A percentile compares a stretch with the other conserved stretches of the same genome.
phyloP scores from a whole-genome alignment of 1,140 invertebrate genomes.

The Saxidomus purpurata region DNA sequence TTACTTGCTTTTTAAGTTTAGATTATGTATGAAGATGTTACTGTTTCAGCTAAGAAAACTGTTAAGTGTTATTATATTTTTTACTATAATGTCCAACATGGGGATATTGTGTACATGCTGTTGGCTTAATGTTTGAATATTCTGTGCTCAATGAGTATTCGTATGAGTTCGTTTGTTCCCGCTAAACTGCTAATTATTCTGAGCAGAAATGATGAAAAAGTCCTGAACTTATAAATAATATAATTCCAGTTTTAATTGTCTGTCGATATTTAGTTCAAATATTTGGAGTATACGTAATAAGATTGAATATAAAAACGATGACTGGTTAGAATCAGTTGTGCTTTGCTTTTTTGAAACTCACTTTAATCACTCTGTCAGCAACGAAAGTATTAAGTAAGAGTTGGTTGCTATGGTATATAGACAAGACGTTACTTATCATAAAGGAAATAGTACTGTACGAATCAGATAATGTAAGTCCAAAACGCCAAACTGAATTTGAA shows the following conservation, averaged over 20 bases:
- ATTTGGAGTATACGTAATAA: constrained; percentile 20
- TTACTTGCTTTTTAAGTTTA: too few relatives aligned
- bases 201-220: background rate
- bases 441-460: background rate
- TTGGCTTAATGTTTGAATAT: background rate
- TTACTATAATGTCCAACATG: too few relatives aligned
- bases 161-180: background rate
- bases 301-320: constrained; percentile 21
- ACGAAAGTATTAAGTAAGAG: background rate
- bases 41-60: too few relatives aligned
- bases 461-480: background rate
- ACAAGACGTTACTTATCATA: constrained; percentile 6
- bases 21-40: too few relatives aligned
- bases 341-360: constrained; percentile 20
- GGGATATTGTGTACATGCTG: background rate
- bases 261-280: constrained; percentile 4
- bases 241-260: background rate
- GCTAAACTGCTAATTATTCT: background rate
- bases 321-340: constrained; percentile 5
- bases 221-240: background rate
- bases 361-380: background rate
- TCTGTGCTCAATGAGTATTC: too few relatives aligned
- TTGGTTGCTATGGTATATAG: background rate
- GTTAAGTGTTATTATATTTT: background rate
- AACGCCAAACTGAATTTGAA: background rate